Percentiles rank a stretch among this genome's conserved stretches.
Evolutionary conservation across 1,140 invertebrate genomes (phyloP).

Genomic region (Dinoponera quadriceps): DNA sequence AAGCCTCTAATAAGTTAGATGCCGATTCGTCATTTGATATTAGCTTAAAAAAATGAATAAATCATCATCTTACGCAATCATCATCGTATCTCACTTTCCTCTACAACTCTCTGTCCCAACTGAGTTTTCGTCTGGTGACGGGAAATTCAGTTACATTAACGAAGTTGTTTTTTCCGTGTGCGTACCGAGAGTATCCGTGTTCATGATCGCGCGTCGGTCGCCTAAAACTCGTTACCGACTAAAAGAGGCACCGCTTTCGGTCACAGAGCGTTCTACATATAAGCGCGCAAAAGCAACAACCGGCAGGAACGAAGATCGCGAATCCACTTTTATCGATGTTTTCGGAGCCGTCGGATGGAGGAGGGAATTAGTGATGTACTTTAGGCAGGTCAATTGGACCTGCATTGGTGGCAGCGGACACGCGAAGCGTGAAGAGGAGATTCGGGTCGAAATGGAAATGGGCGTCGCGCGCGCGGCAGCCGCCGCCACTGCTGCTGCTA

Average conservation of each 20-base stretch:
- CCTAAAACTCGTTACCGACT: constrained; percentile 8
- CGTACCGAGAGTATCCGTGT: not conserved
- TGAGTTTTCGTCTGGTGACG: too few relatives aligned
- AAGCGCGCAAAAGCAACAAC: not conserved
- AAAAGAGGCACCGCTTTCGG: not conserved
- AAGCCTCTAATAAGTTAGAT: too few relatives aligned
- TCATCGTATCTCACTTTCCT: too few relatives aligned
- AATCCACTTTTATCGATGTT: constrained; percentile 54
- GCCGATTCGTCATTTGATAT: too few relatives aligned
- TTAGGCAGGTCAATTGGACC: constrained; percentile 66
- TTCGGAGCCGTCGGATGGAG: constrained; percentile 5
- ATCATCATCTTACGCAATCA: too few relatives aligned
- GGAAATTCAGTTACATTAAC: too few relatives aligned
- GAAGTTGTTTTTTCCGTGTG: too few relatives aligned
- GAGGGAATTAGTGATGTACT: constrained; percentile 64
- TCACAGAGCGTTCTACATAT: not conserved
- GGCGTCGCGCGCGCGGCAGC: constrained; percentile 56
- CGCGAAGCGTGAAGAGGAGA: constrained; percentile 69
- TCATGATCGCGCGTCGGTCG: not conserved
- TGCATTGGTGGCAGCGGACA: constrained; percentile 61
- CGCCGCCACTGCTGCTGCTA: constrained; percentile 66
- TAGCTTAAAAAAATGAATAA: too few relatives aligned
- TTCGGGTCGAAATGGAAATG: constrained; percentile 73
- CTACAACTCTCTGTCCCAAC: too few relatives aligned
- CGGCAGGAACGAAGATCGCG: not conserved